Percentiles rank a stretch among this genome's conserved stretches.
phyloP scores from a whole-genome alignment of 1,140 invertebrate genomes.

The Periplaneta americana region DNA sequence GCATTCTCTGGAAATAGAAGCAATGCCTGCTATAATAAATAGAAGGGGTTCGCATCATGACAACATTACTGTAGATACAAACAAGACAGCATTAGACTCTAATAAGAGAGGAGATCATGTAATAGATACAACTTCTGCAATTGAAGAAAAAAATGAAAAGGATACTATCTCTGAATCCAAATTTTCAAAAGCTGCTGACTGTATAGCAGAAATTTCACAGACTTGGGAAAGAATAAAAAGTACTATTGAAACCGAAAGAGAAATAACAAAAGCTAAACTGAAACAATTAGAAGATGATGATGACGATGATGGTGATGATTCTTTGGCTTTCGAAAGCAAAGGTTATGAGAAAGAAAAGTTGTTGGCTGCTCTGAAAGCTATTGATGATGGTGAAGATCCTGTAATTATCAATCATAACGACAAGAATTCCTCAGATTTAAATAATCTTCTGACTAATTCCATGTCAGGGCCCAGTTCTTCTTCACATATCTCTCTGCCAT shows the following conservation, averaged over 20 bases:
- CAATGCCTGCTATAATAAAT: background rate
- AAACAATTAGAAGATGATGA: background rate
- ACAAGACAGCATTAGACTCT: background rate
- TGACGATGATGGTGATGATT: background rate
- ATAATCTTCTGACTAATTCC: background rate
- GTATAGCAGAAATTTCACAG: background rate
- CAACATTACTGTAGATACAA: background rate
- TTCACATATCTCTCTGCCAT: background rate
- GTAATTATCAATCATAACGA: conserved; percentile 54
- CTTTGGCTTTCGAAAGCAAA: background rate
- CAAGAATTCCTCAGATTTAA: conserved; percentile 42
- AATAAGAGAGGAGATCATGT: too few relatives aligned
- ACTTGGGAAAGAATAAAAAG: background rate
- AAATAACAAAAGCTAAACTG: background rate
- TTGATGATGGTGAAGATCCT: conserved; percentile 52
- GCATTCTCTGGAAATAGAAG: background rate
- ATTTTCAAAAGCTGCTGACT: background rate
- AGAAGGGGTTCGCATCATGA: background rate
- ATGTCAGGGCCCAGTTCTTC: background rate
- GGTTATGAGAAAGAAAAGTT: conserved; percentile 51
- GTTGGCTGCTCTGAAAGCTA: conserved; percentile 55
- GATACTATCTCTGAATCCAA: background rate
- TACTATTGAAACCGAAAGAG: background rate
- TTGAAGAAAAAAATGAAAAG: background rate
- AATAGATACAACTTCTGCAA: background rate